Percentiles rank a stretch among this genome's conserved stretches.
These are phyloP conservation scores for Euspilapteryx auroguttella DNA, from an alignment of 2,888 invertebrate species.

Conservation along the genomic window DNA sequence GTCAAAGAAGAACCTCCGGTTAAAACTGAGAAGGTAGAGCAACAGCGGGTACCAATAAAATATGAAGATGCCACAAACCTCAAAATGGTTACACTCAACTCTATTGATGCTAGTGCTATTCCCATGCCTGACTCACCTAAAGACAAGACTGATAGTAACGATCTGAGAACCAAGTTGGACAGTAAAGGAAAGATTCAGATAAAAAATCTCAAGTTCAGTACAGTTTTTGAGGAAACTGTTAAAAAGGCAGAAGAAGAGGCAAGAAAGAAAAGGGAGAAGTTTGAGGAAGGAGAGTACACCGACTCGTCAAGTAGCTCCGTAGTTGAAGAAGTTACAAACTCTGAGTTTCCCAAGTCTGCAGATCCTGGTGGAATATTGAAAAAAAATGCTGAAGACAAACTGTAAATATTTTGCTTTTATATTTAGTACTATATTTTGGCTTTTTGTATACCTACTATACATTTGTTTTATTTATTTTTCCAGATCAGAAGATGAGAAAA, in stretches of 20 bases:
- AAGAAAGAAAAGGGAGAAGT: conserved; percentile 59
- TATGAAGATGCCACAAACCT: conserved; percentile 14
- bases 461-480: conserved; percentile 7
- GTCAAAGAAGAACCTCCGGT: conserved; percentile 14
- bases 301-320: conserved; percentile 39
- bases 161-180: conserved; percentile 23
- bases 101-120: conserved; percentile 28
- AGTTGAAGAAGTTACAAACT: conserved; percentile 30
- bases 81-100: conserved; percentile 12
- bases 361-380: conserved; percentile 50
- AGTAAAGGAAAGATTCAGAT: conserved; percentile 64
- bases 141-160: conserved; percentile 17
- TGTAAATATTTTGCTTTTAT: conserved; percentile 23
- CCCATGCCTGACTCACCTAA: conserved; percentile 45
- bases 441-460: too few species aligned
- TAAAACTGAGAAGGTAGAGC: too few species aligned
- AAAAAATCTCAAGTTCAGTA: conserved; percentile 68
- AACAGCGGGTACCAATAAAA: conserved; percentile 17
- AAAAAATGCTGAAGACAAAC: conserved; percentile 46
- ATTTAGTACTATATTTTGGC: background rate
- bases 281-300: conserved; percentile 67
- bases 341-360: conserved; percentile 45
- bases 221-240: conserved; percentile 67
- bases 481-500: conserved; percentile 29
- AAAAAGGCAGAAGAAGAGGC: conserved; percentile 67